phyloP scores from a whole-genome alignment of 2,113 vertebrate species.

The Gnathonemus echidnorhynchus region DNA sequence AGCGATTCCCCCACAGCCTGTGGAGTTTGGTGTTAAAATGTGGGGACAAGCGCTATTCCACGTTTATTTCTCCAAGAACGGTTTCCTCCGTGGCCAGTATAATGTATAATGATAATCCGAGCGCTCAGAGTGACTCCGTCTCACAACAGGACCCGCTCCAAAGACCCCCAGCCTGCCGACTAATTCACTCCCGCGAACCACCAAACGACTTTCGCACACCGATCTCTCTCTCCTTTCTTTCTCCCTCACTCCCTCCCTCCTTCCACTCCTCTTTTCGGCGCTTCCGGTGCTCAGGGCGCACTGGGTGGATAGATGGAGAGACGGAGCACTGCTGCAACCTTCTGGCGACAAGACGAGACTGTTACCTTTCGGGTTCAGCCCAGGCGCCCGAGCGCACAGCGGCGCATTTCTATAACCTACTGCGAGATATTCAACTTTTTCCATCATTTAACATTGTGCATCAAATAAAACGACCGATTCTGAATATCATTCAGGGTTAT shows the following conservation, averaged over 20 bases:
- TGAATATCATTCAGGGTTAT: not conserved
- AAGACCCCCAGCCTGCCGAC: conserved; percentile 17
- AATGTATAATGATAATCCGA: not conserved
- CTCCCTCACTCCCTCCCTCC: conserved; percentile 16
- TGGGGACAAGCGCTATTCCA: not conserved
- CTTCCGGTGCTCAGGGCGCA: conserved; percentile 42
- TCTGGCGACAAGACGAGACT: conserved; percentile 37
- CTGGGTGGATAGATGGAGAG: conserved; percentile 14
- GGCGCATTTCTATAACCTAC: not conserved
- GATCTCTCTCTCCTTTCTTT: not conserved
- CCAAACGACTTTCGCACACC: conserved; percentile 11
- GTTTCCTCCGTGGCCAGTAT: not conserved
- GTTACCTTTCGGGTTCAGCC: not conserved
- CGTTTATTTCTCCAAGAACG: not conserved
- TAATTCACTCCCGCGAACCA: conserved; percentile 26
- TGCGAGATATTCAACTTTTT: not conserved
- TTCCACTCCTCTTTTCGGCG: conserved; percentile 14
- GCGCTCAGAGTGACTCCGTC: not conserved
- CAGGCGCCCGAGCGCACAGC: not conserved
- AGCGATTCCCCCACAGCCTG: not conserved
- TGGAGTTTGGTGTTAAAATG: not conserved
- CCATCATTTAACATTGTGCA: not conserved
- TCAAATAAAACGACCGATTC: not conserved
- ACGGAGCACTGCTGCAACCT: conserved; percentile 50
- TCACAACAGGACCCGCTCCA: not conserved